Evolutionary conservation across 2,113 vertebrate species (phyloP).

Genomic region (Felis chaus): DNA sequence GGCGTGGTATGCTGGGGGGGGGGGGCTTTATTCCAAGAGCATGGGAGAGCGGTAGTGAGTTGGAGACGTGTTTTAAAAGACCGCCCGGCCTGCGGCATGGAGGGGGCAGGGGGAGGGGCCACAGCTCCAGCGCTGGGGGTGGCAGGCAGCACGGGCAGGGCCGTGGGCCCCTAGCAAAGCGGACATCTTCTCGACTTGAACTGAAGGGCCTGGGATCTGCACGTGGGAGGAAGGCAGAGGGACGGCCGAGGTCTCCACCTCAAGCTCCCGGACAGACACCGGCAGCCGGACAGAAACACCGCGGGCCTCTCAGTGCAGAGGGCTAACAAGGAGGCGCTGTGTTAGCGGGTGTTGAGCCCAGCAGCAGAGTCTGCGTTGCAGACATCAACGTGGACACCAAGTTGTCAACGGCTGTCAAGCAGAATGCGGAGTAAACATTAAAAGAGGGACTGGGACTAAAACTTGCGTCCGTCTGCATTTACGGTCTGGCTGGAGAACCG

Average conservation of each 20-base stretch:
- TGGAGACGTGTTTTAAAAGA: background rate
- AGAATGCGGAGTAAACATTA: background rate
- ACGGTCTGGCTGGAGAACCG: background rate
- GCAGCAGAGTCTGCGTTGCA: background rate
- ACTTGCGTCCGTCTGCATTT: background rate
- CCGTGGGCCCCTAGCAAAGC: background rate
- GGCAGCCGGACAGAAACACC: no score
- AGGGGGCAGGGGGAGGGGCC: background rate
- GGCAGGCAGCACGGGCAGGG: no score
- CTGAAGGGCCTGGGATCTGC: background rate
- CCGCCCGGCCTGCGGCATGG: background rate
- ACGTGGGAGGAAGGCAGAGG: background rate
- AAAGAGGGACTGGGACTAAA: background rate
- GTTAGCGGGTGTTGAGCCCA: background rate
- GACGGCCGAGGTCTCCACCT: background rate
- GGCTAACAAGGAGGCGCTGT: background rate
- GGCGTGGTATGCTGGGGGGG: background rate
- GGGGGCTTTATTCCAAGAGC: background rate
- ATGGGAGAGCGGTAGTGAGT: background rate
- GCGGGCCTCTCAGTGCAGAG: background rate
- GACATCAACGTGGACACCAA: background rate
- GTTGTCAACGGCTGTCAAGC: background rate
- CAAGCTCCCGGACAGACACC: background rate
- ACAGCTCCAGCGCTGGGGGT: background rate
- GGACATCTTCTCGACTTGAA: rapidly evolving